Base-by-base conservation (phyloP, 2,888 invertebrate species). In the Lottia gigantea region DNA sequence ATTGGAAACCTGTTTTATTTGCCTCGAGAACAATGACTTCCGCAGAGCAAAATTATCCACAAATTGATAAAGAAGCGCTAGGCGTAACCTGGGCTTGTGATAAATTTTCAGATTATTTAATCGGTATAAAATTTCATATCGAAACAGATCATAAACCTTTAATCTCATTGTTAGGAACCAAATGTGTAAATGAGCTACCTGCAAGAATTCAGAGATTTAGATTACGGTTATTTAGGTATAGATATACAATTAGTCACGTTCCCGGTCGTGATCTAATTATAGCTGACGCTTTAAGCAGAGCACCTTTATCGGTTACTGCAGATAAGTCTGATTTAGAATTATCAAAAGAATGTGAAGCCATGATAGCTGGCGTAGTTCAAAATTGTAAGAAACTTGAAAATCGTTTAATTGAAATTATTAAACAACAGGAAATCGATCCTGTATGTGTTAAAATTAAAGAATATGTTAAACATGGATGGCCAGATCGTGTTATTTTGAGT, bases 151-250 rank as follows among this genome's bases (percentile, higher is more conserved):
- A 49, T 49, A 31, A 63, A 67, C 49, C 49, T 49, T 49, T n/a
- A 19, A 49, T 49, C 15, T 49, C 49, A 49, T 49, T 49, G 19
- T 19, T 49, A 19, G 49, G 49, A 8, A n/a, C 19, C 8, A 49
- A 49, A 49, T 49, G 49, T n/a, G 49, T 49, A 19, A 49, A 45
- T 46, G 67, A 67, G 23, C 40, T 71, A 7, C 67, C 40, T 4
- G 65, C 64, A 15, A 71, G 70, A 66, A 70, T 74, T 46, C 71
- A 71, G 45, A 47, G 74, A 25, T 68, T 74, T 46, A n/a, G 64
- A 45, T 62, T 74, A 63, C 19, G 67, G 7, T 62, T 72, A 46
- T 68, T 71, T 66, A 40, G 75, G 61, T 75, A 69, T 64, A n/a
- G 26, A 45, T 74, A 66, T 47, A 63, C 26, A 1, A 68, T 74